Conservation (phyloP, 2,888 invertebrate species). For the Teleiodes luculella region DNA sequence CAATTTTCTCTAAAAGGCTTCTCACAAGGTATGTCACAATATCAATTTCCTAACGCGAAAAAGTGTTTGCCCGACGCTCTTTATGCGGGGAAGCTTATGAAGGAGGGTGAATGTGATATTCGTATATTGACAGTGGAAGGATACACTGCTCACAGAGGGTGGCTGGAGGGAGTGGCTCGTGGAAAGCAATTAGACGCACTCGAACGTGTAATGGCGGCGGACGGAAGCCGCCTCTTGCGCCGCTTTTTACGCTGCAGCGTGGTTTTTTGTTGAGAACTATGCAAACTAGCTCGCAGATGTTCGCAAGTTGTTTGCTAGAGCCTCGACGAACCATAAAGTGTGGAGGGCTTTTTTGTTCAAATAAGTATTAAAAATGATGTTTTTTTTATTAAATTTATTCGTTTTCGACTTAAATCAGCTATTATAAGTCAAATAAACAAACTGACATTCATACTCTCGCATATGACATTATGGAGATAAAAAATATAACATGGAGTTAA, state of each 20-base stretch:
- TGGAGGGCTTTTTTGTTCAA: neutral
- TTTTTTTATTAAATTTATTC: no score
- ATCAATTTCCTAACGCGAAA: conserved; percentile 1
- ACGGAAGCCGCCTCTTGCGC: neutral
- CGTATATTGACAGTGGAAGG: conserved; percentile 13
- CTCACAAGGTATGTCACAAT: neutral
- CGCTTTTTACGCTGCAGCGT: neutral
- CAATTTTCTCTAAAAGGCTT: conserved; percentile 7
- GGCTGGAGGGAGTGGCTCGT: neutral
- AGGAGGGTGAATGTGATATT: conserved; percentile 13
- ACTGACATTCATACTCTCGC: no score
- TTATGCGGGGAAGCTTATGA: conserved; percentile 10
- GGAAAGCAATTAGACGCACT: conserved; percentile 33
- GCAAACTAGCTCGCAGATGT: neutral
- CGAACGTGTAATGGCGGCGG: conserved; percentile 27
- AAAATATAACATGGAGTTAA: no score
- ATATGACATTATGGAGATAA: no score
- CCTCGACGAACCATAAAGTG: neutral
- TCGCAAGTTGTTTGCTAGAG: neutral
- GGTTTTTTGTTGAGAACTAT: conserved; percentile 7
- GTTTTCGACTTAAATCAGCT: no score
- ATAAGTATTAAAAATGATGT: no score
- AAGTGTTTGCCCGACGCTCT: neutral
- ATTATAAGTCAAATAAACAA: no score
- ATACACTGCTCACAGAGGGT: neutral